A percentile compares a stretch with the other conserved stretches of the same genome.
These are phyloP conservation scores for Hypsopygia costalis DNA, from an alignment of 2,888 invertebrate genomes.

Conservation along the genomic window DNA sequence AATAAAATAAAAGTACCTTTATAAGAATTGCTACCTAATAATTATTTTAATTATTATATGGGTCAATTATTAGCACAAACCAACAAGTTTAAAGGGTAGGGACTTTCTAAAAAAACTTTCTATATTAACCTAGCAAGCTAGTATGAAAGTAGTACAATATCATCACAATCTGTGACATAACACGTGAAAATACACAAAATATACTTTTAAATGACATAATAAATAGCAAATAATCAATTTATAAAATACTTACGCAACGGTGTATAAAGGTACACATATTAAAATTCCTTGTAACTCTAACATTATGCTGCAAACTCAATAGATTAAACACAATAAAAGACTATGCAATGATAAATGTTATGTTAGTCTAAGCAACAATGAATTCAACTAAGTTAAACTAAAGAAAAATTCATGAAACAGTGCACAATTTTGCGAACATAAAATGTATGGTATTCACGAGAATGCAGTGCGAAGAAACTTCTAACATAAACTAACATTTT, in stretches of 20 bases:
- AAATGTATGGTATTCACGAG: background rate
- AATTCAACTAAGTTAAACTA: background rate
- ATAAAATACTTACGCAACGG: constrained; percentile 43
- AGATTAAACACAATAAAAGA: background rate
- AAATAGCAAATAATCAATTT: too few relatives aligned
- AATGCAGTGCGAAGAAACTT: background rate
- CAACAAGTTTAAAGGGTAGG: too few relatives aligned
- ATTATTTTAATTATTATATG: too few relatives aligned
- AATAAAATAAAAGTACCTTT: too few relatives aligned
- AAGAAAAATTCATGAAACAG: background rate
- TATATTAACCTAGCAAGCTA: too few relatives aligned
- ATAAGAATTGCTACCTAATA: too few relatives aligned
- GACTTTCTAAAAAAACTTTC: too few relatives aligned
- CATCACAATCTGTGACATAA: too few relatives aligned
- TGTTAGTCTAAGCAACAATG: background rate
- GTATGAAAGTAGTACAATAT: too few relatives aligned
- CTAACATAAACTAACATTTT: constrained; percentile 16
- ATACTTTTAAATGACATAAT: too few relatives aligned
- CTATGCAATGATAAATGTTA: background rate
- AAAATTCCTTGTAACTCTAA: constrained; percentile 39
- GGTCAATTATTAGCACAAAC: too few relatives aligned
- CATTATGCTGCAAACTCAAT: constrained; percentile 25
- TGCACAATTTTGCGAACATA: background rate
- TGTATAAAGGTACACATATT: constrained; percentile 48
- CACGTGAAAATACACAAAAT: too few relatives aligned